Evolutionary conservation across 1,140 invertebrate species (phyloP).

Genomic region (Brachionus paranguensis): DNA sequence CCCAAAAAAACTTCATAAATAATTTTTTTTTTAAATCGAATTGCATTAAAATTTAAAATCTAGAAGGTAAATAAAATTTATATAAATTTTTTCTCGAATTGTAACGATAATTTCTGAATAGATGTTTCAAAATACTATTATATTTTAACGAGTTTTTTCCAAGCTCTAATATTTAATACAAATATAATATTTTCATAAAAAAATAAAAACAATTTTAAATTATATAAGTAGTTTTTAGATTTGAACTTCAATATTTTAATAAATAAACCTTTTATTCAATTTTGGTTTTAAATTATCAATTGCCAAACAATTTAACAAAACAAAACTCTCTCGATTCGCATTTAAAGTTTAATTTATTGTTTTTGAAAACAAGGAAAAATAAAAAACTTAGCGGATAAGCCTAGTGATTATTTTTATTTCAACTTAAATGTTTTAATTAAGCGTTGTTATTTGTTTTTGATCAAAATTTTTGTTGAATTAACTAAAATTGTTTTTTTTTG

Average conservation of each 20-base stretch:
- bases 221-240: too few relatives aligned
- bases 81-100: too few relatives aligned
- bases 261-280: background rate
- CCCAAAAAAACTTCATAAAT: too few relatives aligned
- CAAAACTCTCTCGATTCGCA: background rate
- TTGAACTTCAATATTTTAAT: background rate
- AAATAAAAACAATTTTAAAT: too few relatives aligned
- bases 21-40: too few relatives aligned
- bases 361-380: background rate
- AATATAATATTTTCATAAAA: too few relatives aligned
- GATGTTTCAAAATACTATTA: too few relatives aligned
- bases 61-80: too few relatives aligned
- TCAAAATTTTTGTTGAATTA: background rate
- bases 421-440: background rate
- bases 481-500: background rate
- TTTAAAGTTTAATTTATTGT: background rate
- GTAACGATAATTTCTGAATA: too few relatives aligned
- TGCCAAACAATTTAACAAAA: background rate
- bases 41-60: too few relatives aligned
- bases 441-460: background rate
- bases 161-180: too few relatives aligned
- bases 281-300: background rate
- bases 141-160: too few relatives aligned
- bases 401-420: background rate
- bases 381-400: background rate